These are phyloP conservation scores for Oryzias melastigma DNA, from an alignment of 2,113 vertebrate genomes.

Conservation along the genomic window DNA sequence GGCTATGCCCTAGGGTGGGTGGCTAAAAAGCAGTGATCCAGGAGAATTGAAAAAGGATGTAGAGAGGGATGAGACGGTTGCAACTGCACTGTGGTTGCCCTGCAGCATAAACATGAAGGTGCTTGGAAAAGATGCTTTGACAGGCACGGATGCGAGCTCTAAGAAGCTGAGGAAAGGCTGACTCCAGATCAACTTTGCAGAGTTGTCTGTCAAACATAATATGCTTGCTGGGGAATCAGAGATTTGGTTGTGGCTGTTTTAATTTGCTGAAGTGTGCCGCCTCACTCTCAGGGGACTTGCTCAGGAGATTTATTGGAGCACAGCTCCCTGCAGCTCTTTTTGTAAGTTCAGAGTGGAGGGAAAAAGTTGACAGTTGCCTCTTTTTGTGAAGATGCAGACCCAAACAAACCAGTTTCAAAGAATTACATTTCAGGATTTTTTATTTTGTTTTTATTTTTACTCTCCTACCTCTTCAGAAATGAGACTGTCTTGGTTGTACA, in stretches of 20 bases:
- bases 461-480: too few relatives aligned
- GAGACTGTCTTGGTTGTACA: too few relatives aligned
- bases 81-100: slow-evolving; percentile 18
- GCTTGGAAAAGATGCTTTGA: slow-evolving; percentile 9
- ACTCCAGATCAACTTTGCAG: neutral
- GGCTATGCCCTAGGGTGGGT: slow-evolving; percentile 19
- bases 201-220: neutral
- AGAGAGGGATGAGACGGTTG: slow-evolving; percentile 10
- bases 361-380: too few relatives aligned
- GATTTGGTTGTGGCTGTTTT: neutral
- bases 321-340: neutral
- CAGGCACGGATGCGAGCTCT: neutral
- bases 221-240: neutral
- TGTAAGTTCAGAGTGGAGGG: neutral
- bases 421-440: too few relatives aligned
- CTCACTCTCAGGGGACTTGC: neutral
- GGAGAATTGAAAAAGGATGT: slow-evolving; percentile 11
- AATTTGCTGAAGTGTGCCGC: neutral
- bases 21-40: slow-evolving; percentile 8
- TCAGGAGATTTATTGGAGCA: neutral
- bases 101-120: slow-evolving; percentile 35
- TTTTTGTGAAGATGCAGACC: neutral
- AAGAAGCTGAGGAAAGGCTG: slow-evolving; percentile 7
- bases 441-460: too few relatives aligned
- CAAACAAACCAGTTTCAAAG: neutral